These are phyloP conservation scores for Geodia barretti DNA, from an alignment of 37 sponge, comb jelly and placozoan species.

Conservation along the genomic window DNA sequence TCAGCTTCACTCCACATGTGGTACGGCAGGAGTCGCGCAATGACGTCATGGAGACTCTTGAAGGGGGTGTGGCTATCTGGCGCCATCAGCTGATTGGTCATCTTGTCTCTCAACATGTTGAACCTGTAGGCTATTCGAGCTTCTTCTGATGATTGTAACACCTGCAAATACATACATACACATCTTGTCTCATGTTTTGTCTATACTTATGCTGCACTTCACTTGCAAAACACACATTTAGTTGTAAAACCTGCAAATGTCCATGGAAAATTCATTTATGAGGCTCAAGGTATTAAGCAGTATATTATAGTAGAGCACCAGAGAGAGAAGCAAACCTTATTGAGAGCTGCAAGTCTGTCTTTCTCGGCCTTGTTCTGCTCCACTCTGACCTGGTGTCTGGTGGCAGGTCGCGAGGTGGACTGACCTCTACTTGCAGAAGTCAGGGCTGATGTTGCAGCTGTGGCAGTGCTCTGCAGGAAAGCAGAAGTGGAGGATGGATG, in stretches of 20 bases:
- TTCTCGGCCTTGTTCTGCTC: conserved; percentile 48
- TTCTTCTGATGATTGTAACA: conserved; percentile 66
- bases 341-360: conserved; percentile 35
- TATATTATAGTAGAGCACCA: no score
- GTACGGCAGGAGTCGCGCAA: conserved; percentile 57
- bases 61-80: conserved; percentile 45
- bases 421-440: no score
- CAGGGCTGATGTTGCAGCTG: not conserved
- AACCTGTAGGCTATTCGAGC: conserved; percentile 64
- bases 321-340: no score
- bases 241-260: no score
- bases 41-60: conserved; percentile 35
- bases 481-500: no score
- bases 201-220: not conserved
- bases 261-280: no score
- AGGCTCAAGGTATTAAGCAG: no score
- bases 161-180: conserved; percentile 28
- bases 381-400: conserved; percentile 23
- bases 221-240: not conserved
- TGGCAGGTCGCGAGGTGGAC: conserved; percentile 26
- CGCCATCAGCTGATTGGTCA: conserved; percentile 39
- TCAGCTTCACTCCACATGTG: conserved; percentile 52
- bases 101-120: conserved; percentile 51
- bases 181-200: no score
- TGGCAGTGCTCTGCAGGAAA: no score